Percentiles rank a stretch among this genome's conserved stretches.
Evolutionary conservation across 2,113 vertebrate genomes (phyloP).

Genomic region (Hippolais icterina): DNA sequence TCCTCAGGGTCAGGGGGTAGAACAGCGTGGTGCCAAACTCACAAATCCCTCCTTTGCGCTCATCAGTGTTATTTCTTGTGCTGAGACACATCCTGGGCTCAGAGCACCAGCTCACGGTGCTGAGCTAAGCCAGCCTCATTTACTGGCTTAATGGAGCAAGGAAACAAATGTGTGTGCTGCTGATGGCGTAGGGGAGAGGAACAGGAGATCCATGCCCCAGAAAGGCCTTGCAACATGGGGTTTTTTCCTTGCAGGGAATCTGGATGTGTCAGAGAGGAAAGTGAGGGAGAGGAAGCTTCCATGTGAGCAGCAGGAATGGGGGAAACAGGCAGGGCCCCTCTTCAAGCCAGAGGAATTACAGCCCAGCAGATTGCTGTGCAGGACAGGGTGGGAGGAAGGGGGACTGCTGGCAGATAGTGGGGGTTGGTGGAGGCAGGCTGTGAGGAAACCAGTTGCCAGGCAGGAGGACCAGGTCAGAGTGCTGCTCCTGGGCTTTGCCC

Average conservation of each 20-base stretch:
- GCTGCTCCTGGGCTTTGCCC: background rate
- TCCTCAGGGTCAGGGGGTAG: conserved; percentile 10
- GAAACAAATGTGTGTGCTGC: background rate
- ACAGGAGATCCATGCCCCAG: background rate
- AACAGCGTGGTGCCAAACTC: conserved; percentile 22
- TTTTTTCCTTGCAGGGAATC: background rate
- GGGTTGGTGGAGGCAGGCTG: background rate
- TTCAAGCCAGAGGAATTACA: background rate
- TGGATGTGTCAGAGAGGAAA: background rate
- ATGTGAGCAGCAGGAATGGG: background rate
- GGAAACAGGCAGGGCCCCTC: background rate
- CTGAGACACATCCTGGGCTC: background rate
- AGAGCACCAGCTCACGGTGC: background rate
- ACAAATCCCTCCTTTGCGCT: background rate
- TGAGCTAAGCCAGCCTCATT: conserved; percentile 36
- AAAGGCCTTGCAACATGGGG: background rate
- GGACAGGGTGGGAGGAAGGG: background rate
- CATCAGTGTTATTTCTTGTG: background rate
- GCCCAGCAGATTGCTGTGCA: background rate
- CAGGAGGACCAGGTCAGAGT: background rate
- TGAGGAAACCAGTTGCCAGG: background rate
- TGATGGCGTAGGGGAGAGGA: background rate
- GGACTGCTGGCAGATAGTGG: background rate
- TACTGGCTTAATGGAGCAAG: conserved; percentile 39
- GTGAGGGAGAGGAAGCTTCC: background rate